A percentile compares a stretch with the other conserved stretches of the same genome.
phyloP scores from a whole-genome alignment of 2,888 invertebrate species.

The Atherix ibis region DNA sequence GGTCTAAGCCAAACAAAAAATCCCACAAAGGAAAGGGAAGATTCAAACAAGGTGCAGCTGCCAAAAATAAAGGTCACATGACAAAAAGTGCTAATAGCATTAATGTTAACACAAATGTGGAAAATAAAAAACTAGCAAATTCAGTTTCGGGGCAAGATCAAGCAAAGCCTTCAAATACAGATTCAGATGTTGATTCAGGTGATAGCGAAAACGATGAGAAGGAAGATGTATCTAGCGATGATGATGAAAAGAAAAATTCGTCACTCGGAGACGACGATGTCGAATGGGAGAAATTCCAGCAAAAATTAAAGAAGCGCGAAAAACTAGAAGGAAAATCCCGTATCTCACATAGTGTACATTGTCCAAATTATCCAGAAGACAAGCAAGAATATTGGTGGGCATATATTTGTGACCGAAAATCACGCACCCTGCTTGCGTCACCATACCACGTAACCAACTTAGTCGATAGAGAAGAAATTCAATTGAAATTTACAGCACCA shows the following conservation, averaged over 20 bases:
- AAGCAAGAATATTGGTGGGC: constrained; percentile 99
- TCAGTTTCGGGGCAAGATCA: constrained; percentile 18
- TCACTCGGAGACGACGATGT: constrained; percentile 51
- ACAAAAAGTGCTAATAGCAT: constrained; percentile 14
- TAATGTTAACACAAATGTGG: constrained; percentile 7
- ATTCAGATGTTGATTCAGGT: constrained; percentile 33
- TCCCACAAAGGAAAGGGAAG: constrained; percentile 47
- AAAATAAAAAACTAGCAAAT: constrained; percentile 11
- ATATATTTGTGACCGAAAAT: constrained; percentile 92
- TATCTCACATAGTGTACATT: constrained; percentile 91
- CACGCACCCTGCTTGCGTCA: constrained; percentile 75
- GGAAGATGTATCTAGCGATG: constrained; percentile 35
- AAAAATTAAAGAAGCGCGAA: constrained; percentile 72
- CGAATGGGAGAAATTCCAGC: constrained; percentile 85
- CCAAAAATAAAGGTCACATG: constrained; percentile 20
- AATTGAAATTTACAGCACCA: constrained; percentile 93
- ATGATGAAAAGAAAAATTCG: constrained; percentile 45
- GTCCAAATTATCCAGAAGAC: constrained; percentile 86
- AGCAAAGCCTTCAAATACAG: constrained; percentile 16
- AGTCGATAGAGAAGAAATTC: constrained; percentile 76
- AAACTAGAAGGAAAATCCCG: constrained; percentile 87
- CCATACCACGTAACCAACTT: constrained; percentile 90
- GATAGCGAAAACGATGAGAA: constrained; percentile 37
- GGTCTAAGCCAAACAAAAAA: constrained; percentile 54
- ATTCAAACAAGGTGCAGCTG: constrained; percentile 24